Conservation (phyloP, 1,140 invertebrate genomes). For the Lucilia cuprina region DNA sequence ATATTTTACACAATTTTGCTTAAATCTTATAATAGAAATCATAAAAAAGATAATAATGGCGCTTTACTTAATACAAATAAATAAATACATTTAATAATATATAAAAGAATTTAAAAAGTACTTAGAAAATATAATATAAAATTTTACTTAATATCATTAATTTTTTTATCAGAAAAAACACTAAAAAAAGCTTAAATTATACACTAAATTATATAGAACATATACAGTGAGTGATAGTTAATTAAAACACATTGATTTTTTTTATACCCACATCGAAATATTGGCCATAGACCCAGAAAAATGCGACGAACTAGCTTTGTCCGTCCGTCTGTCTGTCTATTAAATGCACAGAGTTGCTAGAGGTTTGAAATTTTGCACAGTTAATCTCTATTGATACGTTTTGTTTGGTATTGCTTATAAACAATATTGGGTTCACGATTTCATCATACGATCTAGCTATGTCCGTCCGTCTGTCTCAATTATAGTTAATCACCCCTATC, state of each 20-base stretch:
- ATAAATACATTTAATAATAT: neutral
- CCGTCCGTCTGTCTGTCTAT: no score
- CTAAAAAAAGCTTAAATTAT: neutral
- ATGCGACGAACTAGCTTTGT: no score
- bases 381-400: no score
- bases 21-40: neutral
- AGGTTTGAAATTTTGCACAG: no score
- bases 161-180: neutral
- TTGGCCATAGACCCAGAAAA: no score
- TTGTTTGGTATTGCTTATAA: no score
- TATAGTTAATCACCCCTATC: no score
- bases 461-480: no score
- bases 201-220: neutral
- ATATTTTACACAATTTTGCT: neutral
- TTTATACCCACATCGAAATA: neutral
- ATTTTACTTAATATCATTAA: neutral
- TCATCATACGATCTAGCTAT: no score
- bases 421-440: no score
- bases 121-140: neutral
- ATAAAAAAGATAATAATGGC: neutral
- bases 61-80: neutral
- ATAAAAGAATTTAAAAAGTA: conserved; percentile 3
- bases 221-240: neutral
- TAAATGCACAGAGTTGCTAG: no score
- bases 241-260: neutral